Evolutionary conservation across 2,113 vertebrate genomes (phyloP).

Genomic region (Cynopterus brachyotis): DNA sequence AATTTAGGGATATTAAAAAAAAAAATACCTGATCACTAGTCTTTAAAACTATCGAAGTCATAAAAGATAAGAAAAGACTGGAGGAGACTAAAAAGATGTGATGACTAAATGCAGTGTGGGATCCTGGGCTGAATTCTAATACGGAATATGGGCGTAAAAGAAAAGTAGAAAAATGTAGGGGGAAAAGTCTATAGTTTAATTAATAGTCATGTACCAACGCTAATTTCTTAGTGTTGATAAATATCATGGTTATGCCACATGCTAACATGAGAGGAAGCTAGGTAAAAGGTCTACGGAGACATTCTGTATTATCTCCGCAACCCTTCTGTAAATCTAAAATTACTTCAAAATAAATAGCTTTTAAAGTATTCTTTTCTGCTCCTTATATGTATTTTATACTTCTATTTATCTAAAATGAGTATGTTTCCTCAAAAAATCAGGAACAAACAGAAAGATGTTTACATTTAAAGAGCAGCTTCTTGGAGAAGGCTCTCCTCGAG

Average conservation of each 20-base stretch:
- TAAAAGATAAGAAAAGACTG: background rate
- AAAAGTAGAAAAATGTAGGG: background rate
- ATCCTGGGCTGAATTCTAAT: background rate
- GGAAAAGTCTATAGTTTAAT: background rate
- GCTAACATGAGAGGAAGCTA: background rate
- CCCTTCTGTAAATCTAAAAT: background rate
- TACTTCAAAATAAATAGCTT: constrained; percentile 51
- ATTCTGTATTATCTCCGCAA: background rate
- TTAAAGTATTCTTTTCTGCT: background rate
- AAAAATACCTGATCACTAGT: background rate
- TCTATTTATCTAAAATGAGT: background rate
- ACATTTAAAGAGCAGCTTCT: background rate
- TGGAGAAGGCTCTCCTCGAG: background rate
- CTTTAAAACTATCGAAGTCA: background rate
- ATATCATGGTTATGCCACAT: background rate
- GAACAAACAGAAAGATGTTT: constrained; percentile 11
- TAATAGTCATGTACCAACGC: background rate
- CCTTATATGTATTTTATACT: background rate
- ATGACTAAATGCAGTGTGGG: background rate
- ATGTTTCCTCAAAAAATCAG: constrained; percentile 27
- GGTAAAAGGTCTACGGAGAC: background rate
- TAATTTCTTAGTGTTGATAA: constrained; percentile 27
- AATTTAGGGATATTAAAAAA: background rate
- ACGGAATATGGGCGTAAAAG: background rate
- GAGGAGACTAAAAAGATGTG: background rate